Base-by-base conservation (phyloP, 2,888 invertebrate genomes). In the Dioctria rufipes region DNA sequence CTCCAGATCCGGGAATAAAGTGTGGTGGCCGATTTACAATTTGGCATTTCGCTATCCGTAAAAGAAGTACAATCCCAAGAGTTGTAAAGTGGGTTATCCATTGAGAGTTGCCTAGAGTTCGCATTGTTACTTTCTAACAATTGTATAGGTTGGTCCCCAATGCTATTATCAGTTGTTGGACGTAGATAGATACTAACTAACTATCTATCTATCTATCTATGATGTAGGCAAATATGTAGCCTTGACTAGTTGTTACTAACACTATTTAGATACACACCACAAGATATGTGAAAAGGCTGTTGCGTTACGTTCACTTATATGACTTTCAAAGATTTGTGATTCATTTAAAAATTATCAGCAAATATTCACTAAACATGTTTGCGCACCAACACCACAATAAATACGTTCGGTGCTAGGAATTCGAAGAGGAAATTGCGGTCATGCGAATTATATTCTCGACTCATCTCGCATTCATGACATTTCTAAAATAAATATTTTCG, bases 1-100 rank as follows among this genome's bases (percentile, higher is more conserved):
- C 95, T 2, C 95, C 95, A 2, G 90, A 89, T 83, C 93, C 93
- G 39, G 93, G 92, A 40, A 94, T 89, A 87, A 95, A 95, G 86
- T 93, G 93, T 0, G 95, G 95, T 1, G 93, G 92, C 80, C 93
- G 90, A 91, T 95, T 95, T 85, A 92, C 89, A 84, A 92, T 90
- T 86, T 93, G 93, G 73, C 90, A 87, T 84, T 85, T 82, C 42
- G 81, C 78, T 39, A 81, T 85, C 65, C 88, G 84, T 80, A 87
- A 85, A 4, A 85, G 82, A 60, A 88, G 85, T 42, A 85, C 83
- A 71, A 85, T 85, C 2, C 88, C 85, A 85, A 89, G 90, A 85
- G 88, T 87, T 85, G 88, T 88, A 83, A 81, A 82, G 77, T 82
- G 71, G 83, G 81, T 80, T 78, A 86, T 40, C 66, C 51, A 54